These are phyloP conservation scores for Leptobrachium leishanense DNA, from an alignment of 2,113 vertebrate genomes.

Conservation along the genomic window DNA sequence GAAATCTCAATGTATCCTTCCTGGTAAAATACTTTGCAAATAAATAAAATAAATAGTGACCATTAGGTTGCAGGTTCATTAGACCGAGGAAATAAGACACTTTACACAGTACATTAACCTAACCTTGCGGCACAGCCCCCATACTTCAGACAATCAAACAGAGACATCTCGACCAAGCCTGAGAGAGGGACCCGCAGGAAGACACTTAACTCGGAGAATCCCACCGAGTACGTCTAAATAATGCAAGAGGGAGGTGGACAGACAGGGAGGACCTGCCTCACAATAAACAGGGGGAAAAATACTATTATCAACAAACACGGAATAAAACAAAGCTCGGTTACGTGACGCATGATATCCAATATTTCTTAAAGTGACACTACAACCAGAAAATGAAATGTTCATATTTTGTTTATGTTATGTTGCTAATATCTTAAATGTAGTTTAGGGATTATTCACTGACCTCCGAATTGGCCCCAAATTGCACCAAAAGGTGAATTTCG, in stretches of 20 bases:
- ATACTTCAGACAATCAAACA: background rate
- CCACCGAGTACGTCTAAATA: slow-evolving; percentile 35
- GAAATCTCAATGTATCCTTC: too few relatives aligned
- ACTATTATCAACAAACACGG: too few relatives aligned
- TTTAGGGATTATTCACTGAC: too few relatives aligned
- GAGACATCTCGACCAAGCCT: slow-evolving; percentile 15
- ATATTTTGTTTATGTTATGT: too few relatives aligned
- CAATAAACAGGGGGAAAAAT: background rate
- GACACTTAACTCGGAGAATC: slow-evolving; percentile 14
- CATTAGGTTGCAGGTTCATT: slow-evolving; percentile 6
- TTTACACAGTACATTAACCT: slow-evolving; percentile 41
- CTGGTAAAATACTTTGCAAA: too few relatives aligned
- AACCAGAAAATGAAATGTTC: too few relatives aligned
- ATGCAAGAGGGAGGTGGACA: slow-evolving; percentile 16
- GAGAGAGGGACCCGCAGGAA: slow-evolving; percentile 23
- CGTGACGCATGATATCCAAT: too few relatives aligned
- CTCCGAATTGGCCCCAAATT: too few relatives aligned
- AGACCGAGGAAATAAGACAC: slow-evolving; percentile 6
- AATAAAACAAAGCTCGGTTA: too few relatives aligned
- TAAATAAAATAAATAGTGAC: background rate
- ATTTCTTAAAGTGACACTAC: too few relatives aligned
- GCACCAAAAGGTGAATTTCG: too few relatives aligned
- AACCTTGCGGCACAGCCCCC: slow-evolving; percentile 24
- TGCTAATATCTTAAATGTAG: too few relatives aligned
- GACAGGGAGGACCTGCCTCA: background rate